Evolutionary conservation across 1,140 invertebrate genomes (phyloP).

Genomic region (Trigoniulus corallinus): DNA sequence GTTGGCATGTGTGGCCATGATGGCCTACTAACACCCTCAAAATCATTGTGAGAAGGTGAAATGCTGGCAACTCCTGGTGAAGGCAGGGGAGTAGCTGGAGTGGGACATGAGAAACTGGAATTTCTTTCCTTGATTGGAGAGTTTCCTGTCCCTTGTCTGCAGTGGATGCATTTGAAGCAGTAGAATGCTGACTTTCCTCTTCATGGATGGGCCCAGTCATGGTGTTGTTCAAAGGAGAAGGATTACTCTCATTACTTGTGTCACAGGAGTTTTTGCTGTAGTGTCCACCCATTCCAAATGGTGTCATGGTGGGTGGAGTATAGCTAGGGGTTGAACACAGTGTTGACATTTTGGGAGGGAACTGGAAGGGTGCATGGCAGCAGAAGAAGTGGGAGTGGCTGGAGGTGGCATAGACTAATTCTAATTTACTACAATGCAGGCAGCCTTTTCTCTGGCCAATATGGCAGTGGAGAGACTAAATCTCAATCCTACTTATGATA

Average conservation of each 20-base stretch:
- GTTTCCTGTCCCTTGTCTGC: slow-evolving; percentile 52
- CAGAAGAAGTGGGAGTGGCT: no score
- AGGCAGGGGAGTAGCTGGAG: slow-evolving; percentile 46
- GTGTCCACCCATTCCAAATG: not conserved
- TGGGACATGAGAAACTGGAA: slow-evolving; percentile 37
- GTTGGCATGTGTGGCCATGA: slow-evolving; percentile 58
- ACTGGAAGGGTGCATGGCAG: not conserved
- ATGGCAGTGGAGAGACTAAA: no score
- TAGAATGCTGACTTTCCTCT: slow-evolving; percentile 79
- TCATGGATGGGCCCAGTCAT: slow-evolving; percentile 59
- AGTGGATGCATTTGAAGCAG: slow-evolving; percentile 68
- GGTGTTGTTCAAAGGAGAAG: not conserved
- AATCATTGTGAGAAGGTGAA: slow-evolving; percentile 71
- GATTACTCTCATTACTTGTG: not conserved
- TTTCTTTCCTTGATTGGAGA: slow-evolving; percentile 49
- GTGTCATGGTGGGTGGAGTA: not conserved
- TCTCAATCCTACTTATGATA: no score
- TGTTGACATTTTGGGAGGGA: no score
- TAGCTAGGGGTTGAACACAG: not conserved
- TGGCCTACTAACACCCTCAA: slow-evolving; percentile 67
- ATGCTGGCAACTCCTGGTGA: slow-evolving; percentile 65
- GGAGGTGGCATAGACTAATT: not conserved
- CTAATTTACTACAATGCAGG: no score
- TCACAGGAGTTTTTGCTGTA: not conserved
- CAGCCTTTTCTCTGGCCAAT: no score